phyloP scores from a whole-genome alignment of 2,113 vertebrate genomes.

The Microtus montanus region DNA sequence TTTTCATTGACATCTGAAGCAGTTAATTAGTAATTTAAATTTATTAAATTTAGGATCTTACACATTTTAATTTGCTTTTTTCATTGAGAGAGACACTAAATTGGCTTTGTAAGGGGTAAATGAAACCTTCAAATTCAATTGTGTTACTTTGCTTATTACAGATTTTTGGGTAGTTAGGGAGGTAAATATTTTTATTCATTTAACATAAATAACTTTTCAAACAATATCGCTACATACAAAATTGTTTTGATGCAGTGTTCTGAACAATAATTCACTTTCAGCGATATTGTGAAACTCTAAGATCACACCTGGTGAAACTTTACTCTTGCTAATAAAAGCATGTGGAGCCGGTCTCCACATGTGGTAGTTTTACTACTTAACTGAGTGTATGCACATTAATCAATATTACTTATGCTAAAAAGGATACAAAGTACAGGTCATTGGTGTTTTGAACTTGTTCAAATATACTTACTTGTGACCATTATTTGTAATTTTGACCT shows the following conservation, averaged over 20 bases:
- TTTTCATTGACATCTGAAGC: background rate
- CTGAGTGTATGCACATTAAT: slow-evolving; percentile 53
- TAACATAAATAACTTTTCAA: background rate
- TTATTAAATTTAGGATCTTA: background rate
- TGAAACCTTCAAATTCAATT: background rate
- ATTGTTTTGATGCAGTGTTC: background rate
- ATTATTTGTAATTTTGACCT: slow-evolving; percentile 44
- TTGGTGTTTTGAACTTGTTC: background rate
- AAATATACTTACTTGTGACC: background rate
- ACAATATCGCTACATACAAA: background rate
- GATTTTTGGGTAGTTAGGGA: background rate
- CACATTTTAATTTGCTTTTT: background rate
- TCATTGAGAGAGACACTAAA: background rate
- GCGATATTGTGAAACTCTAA: background rate
- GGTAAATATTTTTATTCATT: slow-evolving; percentile 17
- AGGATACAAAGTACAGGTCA: slow-evolving; percentile 54
- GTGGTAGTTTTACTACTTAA: slow-evolving; percentile 51
- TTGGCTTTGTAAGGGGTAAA: background rate
- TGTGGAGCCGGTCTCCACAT: background rate
- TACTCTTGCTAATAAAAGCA: background rate
- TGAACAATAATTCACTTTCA: background rate
- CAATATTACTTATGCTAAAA: slow-evolving; percentile 71
- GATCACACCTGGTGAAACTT: slow-evolving; percentile 16
- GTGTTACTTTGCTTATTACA: slow-evolving; percentile 6
- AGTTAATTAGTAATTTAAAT: background rate